Evolutionary conservation across 2,113 vertebrate genomes (phyloP), one percentile per base, ranked within the genome.

Genomic region (Rhineura floridana): DNA sequence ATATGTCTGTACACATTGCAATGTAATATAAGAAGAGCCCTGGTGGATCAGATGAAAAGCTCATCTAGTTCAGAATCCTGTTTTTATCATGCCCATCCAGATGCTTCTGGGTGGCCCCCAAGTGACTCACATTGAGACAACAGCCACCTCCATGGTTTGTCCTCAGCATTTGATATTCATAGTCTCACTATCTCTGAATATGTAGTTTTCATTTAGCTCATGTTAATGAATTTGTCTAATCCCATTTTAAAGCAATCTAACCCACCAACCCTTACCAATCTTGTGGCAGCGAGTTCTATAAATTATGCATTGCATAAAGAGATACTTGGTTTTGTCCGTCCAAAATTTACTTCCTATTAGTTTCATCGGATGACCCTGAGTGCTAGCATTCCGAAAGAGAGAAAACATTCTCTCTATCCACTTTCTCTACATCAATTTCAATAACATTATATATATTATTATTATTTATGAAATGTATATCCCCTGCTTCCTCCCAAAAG

Each of bases 1-100:
- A 79, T n/a, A 52, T 52, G 2, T 55, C 55, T 90, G 50, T 11
- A 42, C 65, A n/a, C 87, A 30, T 91, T 84, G 85, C 2, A 75
- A 39, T 50, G 46, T 42, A 72, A 36, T 19, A n/a, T n/a, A 72
- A 52, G 33, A 83, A 83, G 7, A 81, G 55, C 23, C 23, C 4
- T n/a, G 42, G 30, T 46, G 6, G 42, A 63, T 73, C 23, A 39
- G 33, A 81, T 33, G 3, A 72, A 4, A n/a, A 28, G 13, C 17
- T n/a, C 11, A 9, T 46, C 10, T 62, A 15, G 19, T 46, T 33
- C 36, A 78, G 25, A 9, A 48, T 79, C 33, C 33, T 81, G 25
- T 81, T 55, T 81, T 12, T n/a, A 28, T 28, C 36, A 13, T 70
- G 46, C 3, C 19, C 42, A 82, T 25, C 23, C 23, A 25, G 17